These are phyloP conservation scores for Prietella phreatophila DNA, from an alignment of 2,113 vertebrate species.

Conservation along the genomic window DNA sequence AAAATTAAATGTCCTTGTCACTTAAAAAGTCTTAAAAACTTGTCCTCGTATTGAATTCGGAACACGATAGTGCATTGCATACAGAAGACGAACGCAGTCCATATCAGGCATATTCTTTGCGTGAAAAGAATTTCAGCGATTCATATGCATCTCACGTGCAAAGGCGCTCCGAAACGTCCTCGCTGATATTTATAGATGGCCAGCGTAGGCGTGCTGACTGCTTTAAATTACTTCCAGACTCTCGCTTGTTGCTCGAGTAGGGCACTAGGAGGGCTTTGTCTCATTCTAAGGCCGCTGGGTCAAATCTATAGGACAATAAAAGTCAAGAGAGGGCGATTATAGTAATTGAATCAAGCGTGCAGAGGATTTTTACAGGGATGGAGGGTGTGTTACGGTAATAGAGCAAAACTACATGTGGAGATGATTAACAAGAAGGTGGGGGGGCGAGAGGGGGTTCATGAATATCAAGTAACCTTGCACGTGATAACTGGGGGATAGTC, in stretches of 20 bases:
- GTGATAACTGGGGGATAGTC: slow-evolving; percentile 52
- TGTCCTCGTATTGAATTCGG: background rate
- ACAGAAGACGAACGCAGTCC: background rate
- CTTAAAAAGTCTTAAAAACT: background rate
- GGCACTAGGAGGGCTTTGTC: background rate
- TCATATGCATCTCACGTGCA: slow-evolving; percentile 30
- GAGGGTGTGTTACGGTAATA: slow-evolving; percentile 63
- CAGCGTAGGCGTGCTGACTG: slow-evolving; percentile 34
- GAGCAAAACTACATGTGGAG: slow-evolving; percentile 59
- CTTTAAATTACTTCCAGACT: slow-evolving; percentile 47
- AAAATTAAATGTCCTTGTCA: background rate
- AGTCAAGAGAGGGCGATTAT: slow-evolving; percentile 50
- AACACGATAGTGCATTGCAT: no score
- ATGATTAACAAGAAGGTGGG: slow-evolving; percentile 59
- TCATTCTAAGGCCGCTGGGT: slow-evolving; percentile 39
- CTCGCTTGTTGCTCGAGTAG: background rate
- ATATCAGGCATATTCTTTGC: background rate
- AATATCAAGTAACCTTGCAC: slow-evolving; percentile 50
- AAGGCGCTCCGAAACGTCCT: slow-evolving; percentile 11
- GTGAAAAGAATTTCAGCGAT: background rate
- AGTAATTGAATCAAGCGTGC: slow-evolving; percentile 63
- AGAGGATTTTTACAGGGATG: slow-evolving; percentile 65
- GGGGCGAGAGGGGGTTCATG: slow-evolving; percentile 50
- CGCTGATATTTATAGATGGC: slow-evolving; percentile 32
- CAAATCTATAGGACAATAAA: slow-evolving; percentile 49